phyloP scores from a whole-genome alignment of 2,113 vertebrate species.

The Ceratotherium simum region DNA sequence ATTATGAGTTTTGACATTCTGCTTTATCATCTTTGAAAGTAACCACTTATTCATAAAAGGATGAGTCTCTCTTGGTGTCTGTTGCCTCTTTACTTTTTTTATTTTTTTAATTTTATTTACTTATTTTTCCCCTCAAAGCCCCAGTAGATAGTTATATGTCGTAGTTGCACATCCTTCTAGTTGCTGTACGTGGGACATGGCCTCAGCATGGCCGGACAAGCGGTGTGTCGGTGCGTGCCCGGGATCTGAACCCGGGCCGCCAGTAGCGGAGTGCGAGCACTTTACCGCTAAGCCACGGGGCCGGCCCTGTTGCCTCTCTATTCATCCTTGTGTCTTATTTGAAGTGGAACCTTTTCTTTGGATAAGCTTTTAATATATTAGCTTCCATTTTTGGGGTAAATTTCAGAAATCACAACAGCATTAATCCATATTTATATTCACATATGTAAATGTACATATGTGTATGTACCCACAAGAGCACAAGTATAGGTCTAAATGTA shows the following conservation, averaged over 20 bases:
- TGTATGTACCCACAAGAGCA: background rate
- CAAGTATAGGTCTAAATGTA: background rate
- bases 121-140: too few species aligned
- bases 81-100: background rate
- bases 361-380: background rate
- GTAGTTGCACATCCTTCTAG: too few species aligned
- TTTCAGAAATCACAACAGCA: constrained; percentile 4
- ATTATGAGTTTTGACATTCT: background rate
- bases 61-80: background rate
- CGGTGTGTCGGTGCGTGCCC: too few species aligned
- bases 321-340: background rate
- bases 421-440: background rate
- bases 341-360: constrained; percentile 38
- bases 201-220: too few species aligned
- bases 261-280: too few species aligned
- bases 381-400: background rate
- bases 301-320: background rate
- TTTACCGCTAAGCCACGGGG: too few species aligned
- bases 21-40: background rate
- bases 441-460: background rate
- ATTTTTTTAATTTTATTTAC: too few species aligned
- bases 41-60: background rate
- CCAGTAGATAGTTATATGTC: too few species aligned
- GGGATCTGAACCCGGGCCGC: too few species aligned
- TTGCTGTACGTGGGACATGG: too few species aligned